Base-by-base conservation (phyloP, 2,797 vertebrate genomes). In the Sparus aurata region DNA sequence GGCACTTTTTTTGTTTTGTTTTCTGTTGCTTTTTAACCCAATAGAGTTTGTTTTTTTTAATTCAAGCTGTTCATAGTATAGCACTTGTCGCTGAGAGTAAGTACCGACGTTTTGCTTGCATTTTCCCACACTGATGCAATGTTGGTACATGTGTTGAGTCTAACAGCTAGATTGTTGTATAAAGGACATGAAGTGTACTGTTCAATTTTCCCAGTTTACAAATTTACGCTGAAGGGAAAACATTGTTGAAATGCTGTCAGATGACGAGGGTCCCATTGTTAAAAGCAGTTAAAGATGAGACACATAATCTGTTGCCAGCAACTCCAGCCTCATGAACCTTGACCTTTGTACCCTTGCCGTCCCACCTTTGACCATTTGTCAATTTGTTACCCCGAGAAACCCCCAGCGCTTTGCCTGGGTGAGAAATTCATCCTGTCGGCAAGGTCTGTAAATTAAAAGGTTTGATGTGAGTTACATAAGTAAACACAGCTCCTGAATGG, bases 181-280 rank as follows among this genome's bases (percentile, higher is more conserved):
- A 96, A 96, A 96, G 95, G 96, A 97, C 96, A 97, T 96, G 94
- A 97, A 97, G 95, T 98, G 97, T 98, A 98, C 97, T 98, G 97
- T 98, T 97, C 95, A 95, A 96, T 97, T 97, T 98, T 97, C 96
- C 97, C 97, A 97, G 97, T 99, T 99, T 98, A 98, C 97, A 98
- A 96, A 94, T 97, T 95, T 95, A 95, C 91, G 95, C 95, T 96
- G 94, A 96, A 97, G 96, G 97, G 97, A 72, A 88, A 97, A 96
- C 90, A 94, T 71, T 95, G 94, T 95, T 96, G 95, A 94, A 95
- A 96, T 94, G 93, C 95, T 95, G 94, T 96, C 93, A 94, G 93
- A 91, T 87, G 41, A 95, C 86, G 87, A 91, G 83, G 89, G 94
- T 96, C 94, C 95, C 92, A 91, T 94, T 95, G 93, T 96, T 95